These are phyloP conservation scores for Cyanoderma ruficeps DNA, from an alignment of 2,113 vertebrate species.

Conservation along the genomic window DNA sequence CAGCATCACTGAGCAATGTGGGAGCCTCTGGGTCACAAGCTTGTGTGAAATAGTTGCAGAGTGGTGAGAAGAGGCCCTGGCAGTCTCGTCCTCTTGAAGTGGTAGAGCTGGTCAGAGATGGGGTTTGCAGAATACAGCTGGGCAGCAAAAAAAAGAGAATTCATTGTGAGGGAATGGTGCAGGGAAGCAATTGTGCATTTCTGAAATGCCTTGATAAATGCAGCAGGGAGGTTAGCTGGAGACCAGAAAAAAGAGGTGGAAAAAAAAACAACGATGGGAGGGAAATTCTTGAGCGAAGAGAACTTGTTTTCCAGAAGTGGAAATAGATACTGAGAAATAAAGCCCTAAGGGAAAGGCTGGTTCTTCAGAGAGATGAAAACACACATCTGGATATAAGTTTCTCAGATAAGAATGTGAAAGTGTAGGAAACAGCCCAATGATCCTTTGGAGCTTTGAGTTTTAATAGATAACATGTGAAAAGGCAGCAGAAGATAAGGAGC, in stretches of 20 bases:
- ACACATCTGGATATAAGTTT: background rate
- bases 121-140: background rate
- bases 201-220: background rate
- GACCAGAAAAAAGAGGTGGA: background rate
- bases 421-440: background rate
- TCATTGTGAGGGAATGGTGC: background rate
- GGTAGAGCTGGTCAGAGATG: background rate
- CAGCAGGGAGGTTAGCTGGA: background rate
- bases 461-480: constrained; percentile 33
- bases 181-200: background rate
- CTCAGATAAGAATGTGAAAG: constrained; percentile 22
- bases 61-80: background rate
- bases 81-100: background rate
- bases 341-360: background rate
- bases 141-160: background rate
- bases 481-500: background rate
- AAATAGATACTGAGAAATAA: constrained; percentile 8
- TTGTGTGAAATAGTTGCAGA: background rate
- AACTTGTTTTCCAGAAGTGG: constrained; percentile 1
- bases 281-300: background rate
- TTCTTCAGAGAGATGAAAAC: background rate
- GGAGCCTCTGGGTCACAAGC: background rate
- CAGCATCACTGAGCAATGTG: background rate
- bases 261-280: background rate
- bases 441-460: background rate